Percentiles rank a stretch among this genome's conserved stretches.
phyloP scores from a whole-genome alignment of 2,797 vertebrate genomes.

The Acanthurus leucopareius region DNA sequence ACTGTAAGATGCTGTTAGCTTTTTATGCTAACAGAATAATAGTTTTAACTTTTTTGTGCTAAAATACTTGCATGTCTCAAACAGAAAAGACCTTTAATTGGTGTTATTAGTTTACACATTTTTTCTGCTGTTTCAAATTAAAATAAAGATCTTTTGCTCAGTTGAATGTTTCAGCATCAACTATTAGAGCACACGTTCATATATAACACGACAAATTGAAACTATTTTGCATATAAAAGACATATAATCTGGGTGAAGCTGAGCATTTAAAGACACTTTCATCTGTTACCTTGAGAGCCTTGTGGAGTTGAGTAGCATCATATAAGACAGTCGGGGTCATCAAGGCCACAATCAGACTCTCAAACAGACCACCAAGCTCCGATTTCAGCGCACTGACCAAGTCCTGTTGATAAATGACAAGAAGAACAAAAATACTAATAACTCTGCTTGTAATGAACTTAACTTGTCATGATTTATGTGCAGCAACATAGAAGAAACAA shows the following conservation, averaged over 20 bases:
- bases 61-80: neutral
- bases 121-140: neutral
- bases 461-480: neutral
- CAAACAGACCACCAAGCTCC: conserved; percentile 93
- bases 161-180: neutral
- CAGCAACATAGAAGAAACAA: neutral
- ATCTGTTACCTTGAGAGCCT: conserved; percentile 92
- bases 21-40: neutral
- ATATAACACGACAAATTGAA: neutral
- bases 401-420: conserved; percentile 84
- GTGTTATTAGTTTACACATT: neutral
- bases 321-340: conserved; percentile 89
- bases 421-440: neutral
- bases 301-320: conserved; percentile 90
- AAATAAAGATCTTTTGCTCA: neutral
- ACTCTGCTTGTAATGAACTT: no score
- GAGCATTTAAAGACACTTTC: neutral
- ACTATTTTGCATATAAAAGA: neutral
- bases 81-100: neutral
- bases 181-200: conserved; percentile 1
- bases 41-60: neutral
- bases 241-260: neutral
- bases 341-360: conserved; percentile 91
- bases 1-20: neutral
- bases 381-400: conserved; percentile 92